Evolutionary conservation across 2,797 vertebrate species (phyloP).

Genomic region (Masticophis lateralis): DNA sequence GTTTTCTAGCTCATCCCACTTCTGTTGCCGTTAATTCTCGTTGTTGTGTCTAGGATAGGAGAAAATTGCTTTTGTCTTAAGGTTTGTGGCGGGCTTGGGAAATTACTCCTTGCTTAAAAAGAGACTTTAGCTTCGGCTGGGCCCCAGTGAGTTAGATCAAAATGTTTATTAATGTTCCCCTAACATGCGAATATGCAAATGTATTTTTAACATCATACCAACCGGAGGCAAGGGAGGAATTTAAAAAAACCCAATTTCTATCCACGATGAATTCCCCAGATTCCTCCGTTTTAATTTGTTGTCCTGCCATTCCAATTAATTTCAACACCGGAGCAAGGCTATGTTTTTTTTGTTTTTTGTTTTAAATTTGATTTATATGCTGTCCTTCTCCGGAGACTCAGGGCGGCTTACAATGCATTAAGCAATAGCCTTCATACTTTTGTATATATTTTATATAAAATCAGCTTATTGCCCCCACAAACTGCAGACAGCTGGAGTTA

Average conservation of each 20-base stretch:
- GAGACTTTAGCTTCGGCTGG: not conserved
- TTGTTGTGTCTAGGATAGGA: not conserved
- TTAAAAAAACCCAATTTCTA: not conserved
- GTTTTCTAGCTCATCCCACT: not conserved
- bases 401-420: too few species aligned
- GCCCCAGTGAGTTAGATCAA: not conserved
- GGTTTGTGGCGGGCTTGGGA: not conserved
- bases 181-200: not conserved
- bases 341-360: too few species aligned
- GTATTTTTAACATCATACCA: not conserved
- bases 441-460: too few species aligned
- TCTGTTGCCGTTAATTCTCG: not conserved
- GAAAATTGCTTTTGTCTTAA: not conserved
- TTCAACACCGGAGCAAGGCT: not conserved
- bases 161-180: not conserved
- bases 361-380: too few species aligned
- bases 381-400: too few species aligned
- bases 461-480: too few species aligned
- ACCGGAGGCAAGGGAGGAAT: not conserved
- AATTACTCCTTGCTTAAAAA: not conserved
- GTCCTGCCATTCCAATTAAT: not conserved
- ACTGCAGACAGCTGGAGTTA: too few species aligned
- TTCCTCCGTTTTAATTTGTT: not conserved
- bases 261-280: not conserved
- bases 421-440: too few species aligned